Conservation (phyloP, 2,888 invertebrate genomes). For the Eupithecia tripunctaria region DNA sequence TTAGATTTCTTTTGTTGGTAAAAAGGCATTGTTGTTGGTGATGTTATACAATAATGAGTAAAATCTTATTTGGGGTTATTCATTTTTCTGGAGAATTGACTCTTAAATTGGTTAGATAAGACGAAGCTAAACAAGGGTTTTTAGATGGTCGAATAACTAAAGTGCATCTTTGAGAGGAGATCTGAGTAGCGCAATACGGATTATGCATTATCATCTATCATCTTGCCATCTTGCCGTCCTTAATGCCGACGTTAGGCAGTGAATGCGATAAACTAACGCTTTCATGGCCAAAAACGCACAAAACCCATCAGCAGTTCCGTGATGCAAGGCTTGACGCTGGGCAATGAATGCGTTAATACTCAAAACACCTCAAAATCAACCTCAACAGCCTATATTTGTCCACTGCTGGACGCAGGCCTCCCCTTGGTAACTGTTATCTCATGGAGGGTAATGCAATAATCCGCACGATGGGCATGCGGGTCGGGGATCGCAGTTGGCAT, state of each 20-base stretch:
- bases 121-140: not conserved
- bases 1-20: constrained; percentile 30
- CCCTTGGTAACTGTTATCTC: too few species aligned
- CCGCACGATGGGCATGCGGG: too few species aligned
- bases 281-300: not conserved
- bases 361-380: too few species aligned
- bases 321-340: not conserved
- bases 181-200: too few species aligned
- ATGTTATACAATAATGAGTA: constrained; percentile 22
- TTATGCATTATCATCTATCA: too few species aligned
- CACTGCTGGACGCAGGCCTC: too few species aligned
- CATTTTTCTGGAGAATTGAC: not conserved
- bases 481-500: too few species aligned
- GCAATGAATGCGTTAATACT: not conserved
- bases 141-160: not conserved
- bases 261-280: not conserved
- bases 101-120: constrained; percentile 9
- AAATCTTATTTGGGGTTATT: constrained; percentile 6
- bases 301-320: not conserved
- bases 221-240: too few species aligned
- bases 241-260: too few species aligned
- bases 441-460: too few species aligned
- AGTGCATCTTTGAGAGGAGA: not conserved
- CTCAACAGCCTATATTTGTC: too few species aligned
- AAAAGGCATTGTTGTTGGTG: constrained; percentile 18